A percentile compares a stretch with the other conserved stretches of the same genome.
Evolutionary conservation across 2,113 vertebrate genomes (phyloP).

Genomic region (Oreochromis aureus): DNA sequence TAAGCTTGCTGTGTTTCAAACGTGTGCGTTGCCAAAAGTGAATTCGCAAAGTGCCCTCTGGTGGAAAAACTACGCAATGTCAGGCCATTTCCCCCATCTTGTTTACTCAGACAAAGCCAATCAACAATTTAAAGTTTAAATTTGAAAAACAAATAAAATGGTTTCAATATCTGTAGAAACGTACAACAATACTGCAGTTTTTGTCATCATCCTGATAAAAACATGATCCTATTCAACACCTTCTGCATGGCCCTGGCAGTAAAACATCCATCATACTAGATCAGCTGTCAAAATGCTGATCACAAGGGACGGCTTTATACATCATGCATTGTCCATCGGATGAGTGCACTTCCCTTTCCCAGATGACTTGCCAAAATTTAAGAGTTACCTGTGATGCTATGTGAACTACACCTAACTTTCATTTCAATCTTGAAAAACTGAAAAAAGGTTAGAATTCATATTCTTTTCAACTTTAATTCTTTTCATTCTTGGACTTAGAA

Average conservation of each 20-base stretch:
- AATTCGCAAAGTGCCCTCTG: not conserved
- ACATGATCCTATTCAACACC: not conserved
- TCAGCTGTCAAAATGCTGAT: constrained; percentile 56
- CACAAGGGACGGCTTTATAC: constrained; percentile 30
- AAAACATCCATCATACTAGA: constrained; percentile 57
- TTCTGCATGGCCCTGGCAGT: not conserved
- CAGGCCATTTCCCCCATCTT: accelerated
- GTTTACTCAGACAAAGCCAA: not conserved
- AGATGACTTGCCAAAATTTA: not conserved
- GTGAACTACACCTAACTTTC: not conserved
- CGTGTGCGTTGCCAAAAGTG: not conserved
- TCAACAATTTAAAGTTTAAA: not conserved
- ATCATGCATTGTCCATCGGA: not conserved
- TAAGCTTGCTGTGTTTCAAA: not conserved
- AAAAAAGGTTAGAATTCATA: not conserved
- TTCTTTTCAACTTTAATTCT: not conserved
- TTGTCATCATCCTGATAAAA: not conserved
- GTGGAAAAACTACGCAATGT: not conserved
- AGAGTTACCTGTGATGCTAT: not conserved
- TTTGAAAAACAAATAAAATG: not conserved
- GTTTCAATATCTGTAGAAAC: not conserved
- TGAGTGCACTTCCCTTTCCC: constrained; percentile 14
- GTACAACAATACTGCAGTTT: not conserved
- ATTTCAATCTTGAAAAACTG: not conserved
- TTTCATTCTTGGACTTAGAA: not conserved